These are phyloP conservation scores for Matsumyia berberina DNA, from an alignment of 2,888 invertebrate genomes.

Conservation along the genomic window DNA sequence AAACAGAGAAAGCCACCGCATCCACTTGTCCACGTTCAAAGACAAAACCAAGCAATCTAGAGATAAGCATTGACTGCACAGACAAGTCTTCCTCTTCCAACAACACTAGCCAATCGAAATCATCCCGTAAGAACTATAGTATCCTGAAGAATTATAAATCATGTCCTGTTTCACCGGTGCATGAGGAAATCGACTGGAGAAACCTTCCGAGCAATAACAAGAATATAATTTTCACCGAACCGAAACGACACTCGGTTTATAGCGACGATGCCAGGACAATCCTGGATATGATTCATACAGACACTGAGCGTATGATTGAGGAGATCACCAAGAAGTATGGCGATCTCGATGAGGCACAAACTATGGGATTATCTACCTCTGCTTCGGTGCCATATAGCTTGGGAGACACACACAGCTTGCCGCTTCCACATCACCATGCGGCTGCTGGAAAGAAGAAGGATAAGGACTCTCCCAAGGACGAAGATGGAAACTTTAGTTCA, in stretches of 20 bases:
- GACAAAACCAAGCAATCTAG: slow-evolving; percentile 54
- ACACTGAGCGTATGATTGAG: slow-evolving; percentile 88
- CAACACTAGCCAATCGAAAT: slow-evolving; percentile 79
- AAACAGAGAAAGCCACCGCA: slow-evolving; percentile 45
- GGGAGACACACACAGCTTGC: slow-evolving; percentile 58
- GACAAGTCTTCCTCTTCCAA: slow-evolving; percentile 79
- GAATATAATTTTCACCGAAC: slow-evolving; percentile 79
- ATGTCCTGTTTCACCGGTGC: slow-evolving; percentile 92
- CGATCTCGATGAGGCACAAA: slow-evolving; percentile 86
- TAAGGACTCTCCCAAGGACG: slow-evolving; percentile 81
- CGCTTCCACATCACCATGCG: slow-evolving; percentile 46
- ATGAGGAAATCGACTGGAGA: slow-evolving; percentile 90
- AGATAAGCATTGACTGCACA: slow-evolving; percentile 71
- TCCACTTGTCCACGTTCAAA: slow-evolving; percentile 61
- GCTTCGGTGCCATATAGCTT: slow-evolving; percentile 80
- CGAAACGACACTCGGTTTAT: slow-evolving; percentile 84
- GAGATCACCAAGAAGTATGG: slow-evolving; percentile 88
- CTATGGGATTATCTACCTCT: slow-evolving; percentile 79
- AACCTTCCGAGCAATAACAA: slow-evolving; percentile 84
- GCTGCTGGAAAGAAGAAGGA: slow-evolving; percentile 61
- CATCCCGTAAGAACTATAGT: slow-evolving; percentile 84
- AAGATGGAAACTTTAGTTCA: slow-evolving; percentile 90
- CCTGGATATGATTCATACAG: slow-evolving; percentile 87
- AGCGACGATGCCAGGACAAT: slow-evolving; percentile 86
- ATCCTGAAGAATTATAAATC: slow-evolving; percentile 90